These are phyloP conservation scores for Polyommatus icarus DNA, from an alignment of 2,888 invertebrate genomes.

Conservation along the genomic window DNA sequence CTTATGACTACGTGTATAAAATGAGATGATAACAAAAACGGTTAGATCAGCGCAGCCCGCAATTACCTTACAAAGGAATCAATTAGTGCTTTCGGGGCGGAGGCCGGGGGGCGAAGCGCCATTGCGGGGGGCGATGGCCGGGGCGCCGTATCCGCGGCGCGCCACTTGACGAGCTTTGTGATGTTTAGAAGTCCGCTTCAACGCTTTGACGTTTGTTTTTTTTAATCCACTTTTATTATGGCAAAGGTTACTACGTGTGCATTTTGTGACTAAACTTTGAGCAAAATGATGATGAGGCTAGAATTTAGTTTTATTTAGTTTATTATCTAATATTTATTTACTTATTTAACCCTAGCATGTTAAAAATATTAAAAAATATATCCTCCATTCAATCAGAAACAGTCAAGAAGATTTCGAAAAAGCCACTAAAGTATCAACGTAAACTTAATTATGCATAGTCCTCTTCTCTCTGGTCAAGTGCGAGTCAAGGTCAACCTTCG, in stretches of 20 bases:
- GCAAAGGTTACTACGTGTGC: not conserved
- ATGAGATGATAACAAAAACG: conserved; percentile 36
- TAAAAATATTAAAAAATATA: too few species aligned
- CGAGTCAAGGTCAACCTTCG: too few species aligned
- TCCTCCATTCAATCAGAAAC: too few species aligned
- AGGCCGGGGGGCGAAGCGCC: not conserved
- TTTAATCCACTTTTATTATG: not conserved
- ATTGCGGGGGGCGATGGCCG: not conserved
- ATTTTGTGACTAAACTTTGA: not conserved
- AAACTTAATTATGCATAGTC: too few species aligned
- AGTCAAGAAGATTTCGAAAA: too few species aligned
- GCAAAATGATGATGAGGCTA: too few species aligned
- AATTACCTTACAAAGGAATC: conserved; percentile 74
- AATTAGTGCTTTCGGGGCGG: conserved; percentile 57
- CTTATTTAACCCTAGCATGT: too few species aligned
- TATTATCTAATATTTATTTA: too few species aligned
- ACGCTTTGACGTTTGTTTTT: conserved; percentile 16
- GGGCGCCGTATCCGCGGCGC: conserved; percentile 32
- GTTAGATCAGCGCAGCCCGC: conserved; percentile 50
- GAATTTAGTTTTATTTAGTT: too few species aligned
- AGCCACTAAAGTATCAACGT: too few species aligned
- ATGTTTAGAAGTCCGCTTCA: conserved; percentile 25
- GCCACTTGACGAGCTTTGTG: conserved; percentile 46
- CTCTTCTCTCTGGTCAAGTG: too few species aligned
- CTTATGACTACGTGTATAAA: conserved; percentile 5